These are phyloP conservation scores for Mactra quadrangularis DNA, from an alignment of 1,140 invertebrate genomes.

Conservation along the genomic window DNA sequence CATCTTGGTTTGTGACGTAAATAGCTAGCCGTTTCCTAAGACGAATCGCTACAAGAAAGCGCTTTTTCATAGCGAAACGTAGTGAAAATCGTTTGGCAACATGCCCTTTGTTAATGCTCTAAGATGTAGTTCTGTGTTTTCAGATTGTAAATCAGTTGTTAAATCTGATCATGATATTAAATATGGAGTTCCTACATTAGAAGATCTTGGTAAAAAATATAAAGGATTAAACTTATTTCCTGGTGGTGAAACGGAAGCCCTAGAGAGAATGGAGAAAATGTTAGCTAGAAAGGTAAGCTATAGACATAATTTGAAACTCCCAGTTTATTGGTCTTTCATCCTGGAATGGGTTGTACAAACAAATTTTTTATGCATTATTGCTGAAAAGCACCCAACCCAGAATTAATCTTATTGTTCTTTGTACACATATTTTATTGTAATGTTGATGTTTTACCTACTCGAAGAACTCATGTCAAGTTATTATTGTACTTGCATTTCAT, in stretches of 20 bases:
- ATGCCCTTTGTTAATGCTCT: too few relatives aligned
- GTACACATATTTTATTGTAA: too few relatives aligned
- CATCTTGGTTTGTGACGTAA: too few relatives aligned
- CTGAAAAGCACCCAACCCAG: neutral
- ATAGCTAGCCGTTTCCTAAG: too few relatives aligned
- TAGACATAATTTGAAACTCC: neutral
- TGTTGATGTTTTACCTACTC: too few relatives aligned
- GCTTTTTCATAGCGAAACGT: too few relatives aligned
- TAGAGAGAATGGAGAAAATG: constrained; percentile 91
- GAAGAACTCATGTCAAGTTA: too few relatives aligned
- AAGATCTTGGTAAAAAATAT: constrained; percentile 89
- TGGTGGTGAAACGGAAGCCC: constrained; percentile 93
- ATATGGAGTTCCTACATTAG: constrained; percentile 93
- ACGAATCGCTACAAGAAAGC: too few relatives aligned
- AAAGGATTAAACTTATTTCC: constrained; percentile 90
- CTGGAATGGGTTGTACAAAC: neutral
- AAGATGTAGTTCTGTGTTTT: too few relatives aligned
- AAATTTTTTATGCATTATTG: neutral
- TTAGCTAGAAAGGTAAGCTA: constrained; percentile 87
- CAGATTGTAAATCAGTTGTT: constrained; percentile 71
- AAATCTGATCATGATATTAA: constrained; percentile 85
- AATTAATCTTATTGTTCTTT: neutral
- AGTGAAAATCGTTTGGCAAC: too few relatives aligned
- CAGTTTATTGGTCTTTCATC: neutral
- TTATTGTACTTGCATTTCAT: too few relatives aligned